Evolutionary conservation across 2,888 invertebrate genomes (phyloP).

Genomic region (Orthonychiurus folsomi): DNA sequence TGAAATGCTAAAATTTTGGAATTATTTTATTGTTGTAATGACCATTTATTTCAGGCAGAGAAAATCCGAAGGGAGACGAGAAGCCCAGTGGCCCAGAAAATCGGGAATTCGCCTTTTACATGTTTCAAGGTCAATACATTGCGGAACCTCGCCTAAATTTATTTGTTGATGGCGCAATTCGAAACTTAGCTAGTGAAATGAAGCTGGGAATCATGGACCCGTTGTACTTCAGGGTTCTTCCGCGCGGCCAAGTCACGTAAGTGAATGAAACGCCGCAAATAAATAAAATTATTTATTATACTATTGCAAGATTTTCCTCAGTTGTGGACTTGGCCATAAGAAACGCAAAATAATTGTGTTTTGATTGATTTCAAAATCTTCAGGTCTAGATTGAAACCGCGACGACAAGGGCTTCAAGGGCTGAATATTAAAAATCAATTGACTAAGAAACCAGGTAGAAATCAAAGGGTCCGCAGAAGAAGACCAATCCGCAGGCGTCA

Average conservation of each 20-base stretch:
- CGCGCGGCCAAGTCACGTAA: constrained; percentile 36
- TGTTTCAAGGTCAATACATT: constrained; percentile 39
- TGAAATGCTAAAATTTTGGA: no score
- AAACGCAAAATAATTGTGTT: background rate
- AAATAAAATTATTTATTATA: no score
- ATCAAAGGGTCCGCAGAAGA: background rate
- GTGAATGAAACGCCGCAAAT: no score
- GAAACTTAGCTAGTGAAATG: constrained; percentile 35
- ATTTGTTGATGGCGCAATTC: constrained; percentile 37
- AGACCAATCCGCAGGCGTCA: background rate
- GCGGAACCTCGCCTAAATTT: constrained; percentile 37
- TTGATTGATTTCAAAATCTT: no score
- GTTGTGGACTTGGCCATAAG: background rate
- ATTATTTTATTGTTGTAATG: no score
- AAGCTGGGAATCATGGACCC: constrained; percentile 35
- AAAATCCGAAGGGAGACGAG: no score
- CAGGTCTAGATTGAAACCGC: constrained; percentile 11
- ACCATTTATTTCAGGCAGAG: no score
- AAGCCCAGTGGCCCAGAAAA: no score
- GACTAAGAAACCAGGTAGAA: no score
- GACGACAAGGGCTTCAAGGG: no score
- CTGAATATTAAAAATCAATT: no score
- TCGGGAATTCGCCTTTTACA: constrained; percentile 33
- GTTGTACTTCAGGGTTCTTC: constrained; percentile 37
- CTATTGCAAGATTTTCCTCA: background rate